These are phyloP conservation scores for Hemicordylus capensis DNA, from an alignment of 2,113 vertebrate genomes.

Conservation along the genomic window DNA sequence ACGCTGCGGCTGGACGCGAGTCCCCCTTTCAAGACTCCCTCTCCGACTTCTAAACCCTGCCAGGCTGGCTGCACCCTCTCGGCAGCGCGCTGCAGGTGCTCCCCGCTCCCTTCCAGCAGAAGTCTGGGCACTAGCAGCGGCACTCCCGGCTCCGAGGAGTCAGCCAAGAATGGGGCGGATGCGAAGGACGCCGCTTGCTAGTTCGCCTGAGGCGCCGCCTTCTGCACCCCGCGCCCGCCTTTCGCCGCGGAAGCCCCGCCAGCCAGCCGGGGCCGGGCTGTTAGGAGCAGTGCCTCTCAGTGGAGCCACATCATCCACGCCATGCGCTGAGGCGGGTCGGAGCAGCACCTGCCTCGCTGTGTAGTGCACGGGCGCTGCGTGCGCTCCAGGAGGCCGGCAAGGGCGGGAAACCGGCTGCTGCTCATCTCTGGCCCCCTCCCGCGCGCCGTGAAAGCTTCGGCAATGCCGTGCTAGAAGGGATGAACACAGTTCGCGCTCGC, in stretches of 20 bases:
- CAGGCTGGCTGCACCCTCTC: neutral
- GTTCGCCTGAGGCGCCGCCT: neutral
- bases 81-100: neutral
- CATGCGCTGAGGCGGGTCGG: neutral
- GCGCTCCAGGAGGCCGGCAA: neutral
- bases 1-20: neutral
- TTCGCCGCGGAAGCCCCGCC: conserved; percentile 15
- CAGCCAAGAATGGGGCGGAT: neutral
- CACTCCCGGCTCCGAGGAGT: neutral
- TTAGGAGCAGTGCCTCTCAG: neutral
- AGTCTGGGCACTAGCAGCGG: neutral
- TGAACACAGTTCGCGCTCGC: neutral
- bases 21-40: neutral
- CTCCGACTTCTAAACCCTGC: neutral
- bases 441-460: neutral
- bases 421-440: too few relatives aligned
- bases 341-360: neutral
- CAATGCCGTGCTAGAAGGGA: neutral
- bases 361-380: neutral
- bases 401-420: neutral
- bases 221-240: conserved; percentile 34
- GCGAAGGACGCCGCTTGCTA: neutral
- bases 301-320: too few relatives aligned
- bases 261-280: too few relatives aligned
- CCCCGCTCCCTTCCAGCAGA: neutral